phyloP scores from a whole-genome alignment of 2,888 invertebrate genomes.

The Aspidiotus rigidus region DNA sequence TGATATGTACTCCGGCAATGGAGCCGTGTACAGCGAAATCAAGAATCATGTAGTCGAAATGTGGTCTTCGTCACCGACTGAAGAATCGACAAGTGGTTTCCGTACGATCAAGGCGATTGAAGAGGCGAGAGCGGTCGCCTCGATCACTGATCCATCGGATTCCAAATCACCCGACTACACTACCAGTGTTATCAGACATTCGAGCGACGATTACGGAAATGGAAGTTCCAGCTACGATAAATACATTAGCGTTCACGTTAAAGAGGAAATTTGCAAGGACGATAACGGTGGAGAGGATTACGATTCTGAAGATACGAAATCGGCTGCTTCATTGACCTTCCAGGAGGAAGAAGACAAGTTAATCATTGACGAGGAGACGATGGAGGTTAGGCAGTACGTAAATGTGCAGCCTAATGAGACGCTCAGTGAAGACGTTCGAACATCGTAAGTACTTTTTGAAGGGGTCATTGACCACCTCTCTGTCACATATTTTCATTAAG shows the following conservation, averaged over 20 bases:
- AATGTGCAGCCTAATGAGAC: neutral
- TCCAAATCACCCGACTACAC: constrained; percentile 12
- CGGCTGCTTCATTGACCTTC: constrained; percentile 25
- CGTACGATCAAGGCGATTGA: constrained; percentile 13
- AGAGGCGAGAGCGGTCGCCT: constrained; percentile 9
- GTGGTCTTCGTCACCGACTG: constrained; percentile 22
- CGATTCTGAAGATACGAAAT: constrained; percentile 33
- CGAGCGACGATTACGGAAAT: constrained; percentile 24
- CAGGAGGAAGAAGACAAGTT: constrained; percentile 29
- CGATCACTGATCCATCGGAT: neutral
- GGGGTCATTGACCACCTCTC: neutral
- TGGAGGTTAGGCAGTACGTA: constrained; percentile 22
- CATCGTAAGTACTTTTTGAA: constrained; percentile 19
- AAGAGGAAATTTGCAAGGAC: constrained; percentile 26
- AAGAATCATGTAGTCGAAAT: constrained; percentile 25
- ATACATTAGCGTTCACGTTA: constrained; percentile 28
- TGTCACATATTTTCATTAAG: no score
- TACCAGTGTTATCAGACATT: constrained; percentile 19
- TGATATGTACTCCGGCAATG: constrained; percentile 21
- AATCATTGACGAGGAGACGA: constrained; percentile 32
- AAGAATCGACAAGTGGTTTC: constrained; percentile 11
- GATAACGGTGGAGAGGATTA: constrained; percentile 26
- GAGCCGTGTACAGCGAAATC: constrained; percentile 20
- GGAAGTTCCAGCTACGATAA: constrained; percentile 25
- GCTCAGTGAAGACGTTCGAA: neutral